phyloP scores from a whole-genome alignment of 2,888 invertebrate species.

The Ommatoiulus sabulosus region DNA sequence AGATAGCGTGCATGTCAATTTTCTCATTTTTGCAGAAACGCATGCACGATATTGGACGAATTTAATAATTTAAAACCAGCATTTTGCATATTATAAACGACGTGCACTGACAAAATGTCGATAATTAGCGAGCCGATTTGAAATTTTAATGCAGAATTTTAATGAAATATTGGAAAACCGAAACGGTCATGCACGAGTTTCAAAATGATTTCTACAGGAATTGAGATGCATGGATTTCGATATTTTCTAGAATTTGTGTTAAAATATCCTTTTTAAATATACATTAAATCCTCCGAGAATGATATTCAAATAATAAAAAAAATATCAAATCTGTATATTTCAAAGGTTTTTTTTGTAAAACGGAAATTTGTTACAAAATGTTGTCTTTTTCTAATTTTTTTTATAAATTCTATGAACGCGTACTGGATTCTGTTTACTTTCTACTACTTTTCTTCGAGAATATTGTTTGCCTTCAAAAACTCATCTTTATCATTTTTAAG shows the following conservation, averaged over 20 bases:
- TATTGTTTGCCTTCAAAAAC: no score
- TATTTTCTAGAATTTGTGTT: neutral
- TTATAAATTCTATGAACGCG: no score
- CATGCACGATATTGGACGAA: neutral
- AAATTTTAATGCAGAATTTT: constrained; percentile 18
- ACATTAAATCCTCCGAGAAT: no score
- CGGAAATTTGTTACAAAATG: no score
- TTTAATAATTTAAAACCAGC: constrained; percentile 16
- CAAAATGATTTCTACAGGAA: neutral
- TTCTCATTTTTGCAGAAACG: neutral
- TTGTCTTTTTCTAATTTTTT: no score
- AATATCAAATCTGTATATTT: no score
- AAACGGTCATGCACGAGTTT: constrained; percentile 35
- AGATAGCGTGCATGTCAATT: neutral
- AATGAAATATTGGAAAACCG: neutral
- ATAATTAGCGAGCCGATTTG: neutral
- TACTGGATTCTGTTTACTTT: no score
- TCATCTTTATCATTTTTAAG: no score
- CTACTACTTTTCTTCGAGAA: no score
- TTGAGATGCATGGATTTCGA: neutral
- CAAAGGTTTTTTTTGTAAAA: no score
- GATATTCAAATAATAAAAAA: no score
- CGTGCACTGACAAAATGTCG: neutral
- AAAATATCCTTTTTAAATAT: no score
- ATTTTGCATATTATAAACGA: neutral